Evolutionary conservation across 1,140 invertebrate species (phyloP).

Genomic region (Drosophila miranda): DNA sequence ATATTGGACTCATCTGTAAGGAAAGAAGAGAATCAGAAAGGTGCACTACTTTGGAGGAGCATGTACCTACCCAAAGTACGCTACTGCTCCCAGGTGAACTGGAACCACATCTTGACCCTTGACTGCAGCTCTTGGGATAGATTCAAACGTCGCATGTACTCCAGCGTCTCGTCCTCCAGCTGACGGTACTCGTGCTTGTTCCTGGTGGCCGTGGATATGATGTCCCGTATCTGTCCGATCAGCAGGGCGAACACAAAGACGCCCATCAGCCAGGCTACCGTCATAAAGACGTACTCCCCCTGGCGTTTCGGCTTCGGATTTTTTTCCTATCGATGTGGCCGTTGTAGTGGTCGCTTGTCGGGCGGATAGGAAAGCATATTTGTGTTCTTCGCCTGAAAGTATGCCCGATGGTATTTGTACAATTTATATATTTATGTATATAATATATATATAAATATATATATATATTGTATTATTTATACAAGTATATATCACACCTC

Average conservation of each 20-base stretch:
- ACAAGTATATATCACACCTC: too few relatives aligned
- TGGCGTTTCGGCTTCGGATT: constrained; percentile 94
- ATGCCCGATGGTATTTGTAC: too few relatives aligned
- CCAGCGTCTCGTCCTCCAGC: constrained; percentile 89
- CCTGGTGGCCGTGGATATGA: constrained; percentile 94
- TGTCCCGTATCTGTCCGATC: constrained; percentile 97
- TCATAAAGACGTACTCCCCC: constrained; percentile 96
- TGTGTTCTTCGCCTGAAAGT: too few relatives aligned
- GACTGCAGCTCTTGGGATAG: constrained; percentile 90
- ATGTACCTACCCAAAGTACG: constrained; percentile 90
- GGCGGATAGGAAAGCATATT: too few relatives aligned
- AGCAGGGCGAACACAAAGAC: constrained; percentile 97
- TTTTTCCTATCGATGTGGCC: constrained; percentile 96
- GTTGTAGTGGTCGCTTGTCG: too few relatives aligned
- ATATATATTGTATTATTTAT: too few relatives aligned
- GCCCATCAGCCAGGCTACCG: constrained; percentile 95
- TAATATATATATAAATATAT: too few relatives aligned
- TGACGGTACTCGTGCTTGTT: constrained; percentile 92
- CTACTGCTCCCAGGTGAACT: constrained; percentile 96
- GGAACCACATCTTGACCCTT: constrained; percentile 94
- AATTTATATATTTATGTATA: too few relatives aligned
- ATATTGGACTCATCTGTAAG: constrained; percentile 91
- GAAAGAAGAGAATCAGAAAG: constrained; percentile 22
- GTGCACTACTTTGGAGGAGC: accelerated
- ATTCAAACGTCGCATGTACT: constrained; percentile 91